Conservation (phyloP, 1,140 invertebrate genomes). For the Sminthurides bifidus region DNA sequence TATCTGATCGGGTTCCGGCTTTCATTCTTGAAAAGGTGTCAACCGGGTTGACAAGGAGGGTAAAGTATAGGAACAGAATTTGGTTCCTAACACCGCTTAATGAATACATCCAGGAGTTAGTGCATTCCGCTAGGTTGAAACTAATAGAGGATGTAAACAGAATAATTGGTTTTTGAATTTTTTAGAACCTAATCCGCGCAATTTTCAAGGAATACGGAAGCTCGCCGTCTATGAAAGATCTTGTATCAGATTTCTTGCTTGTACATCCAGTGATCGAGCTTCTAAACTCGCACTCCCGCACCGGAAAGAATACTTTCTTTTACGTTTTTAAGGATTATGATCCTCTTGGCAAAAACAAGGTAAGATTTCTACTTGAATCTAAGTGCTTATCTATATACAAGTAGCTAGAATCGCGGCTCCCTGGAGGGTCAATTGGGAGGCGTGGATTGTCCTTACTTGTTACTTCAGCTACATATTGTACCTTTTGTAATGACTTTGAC, state of each 20-base stretch:
- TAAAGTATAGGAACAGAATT: background rate
- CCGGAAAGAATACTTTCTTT: constrained; percentile 29
- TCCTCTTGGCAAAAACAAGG: constrained; percentile 22
- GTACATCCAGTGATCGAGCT: constrained; percentile 23
- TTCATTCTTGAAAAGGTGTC: background rate
- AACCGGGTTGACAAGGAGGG: background rate
- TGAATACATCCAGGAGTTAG: background rate
- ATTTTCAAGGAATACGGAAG: constrained; percentile 22
- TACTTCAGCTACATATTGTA: background rate
- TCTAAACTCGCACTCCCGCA: constrained; percentile 24
- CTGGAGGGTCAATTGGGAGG: background rate
- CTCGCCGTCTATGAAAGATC: constrained; percentile 19
- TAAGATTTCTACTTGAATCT: constrained; percentile 11
- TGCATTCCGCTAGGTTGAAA: background rate
- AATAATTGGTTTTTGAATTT: background rate
- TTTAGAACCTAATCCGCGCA: constrained; percentile 20
- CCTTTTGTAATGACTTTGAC: constrained; percentile 1
- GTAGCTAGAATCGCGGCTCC: too few species aligned
- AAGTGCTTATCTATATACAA: too few species aligned
- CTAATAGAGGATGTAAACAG: background rate
- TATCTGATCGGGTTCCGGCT: background rate
- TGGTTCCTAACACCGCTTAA: background rate
- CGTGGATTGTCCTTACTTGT: background rate
- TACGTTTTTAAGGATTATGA: constrained; percentile 29
- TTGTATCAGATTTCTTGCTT: constrained; percentile 27